These are phyloP conservation scores for Notothenia coriiceps DNA, from an alignment of 2,113 vertebrate genomes.

Conservation along the genomic window DNA sequence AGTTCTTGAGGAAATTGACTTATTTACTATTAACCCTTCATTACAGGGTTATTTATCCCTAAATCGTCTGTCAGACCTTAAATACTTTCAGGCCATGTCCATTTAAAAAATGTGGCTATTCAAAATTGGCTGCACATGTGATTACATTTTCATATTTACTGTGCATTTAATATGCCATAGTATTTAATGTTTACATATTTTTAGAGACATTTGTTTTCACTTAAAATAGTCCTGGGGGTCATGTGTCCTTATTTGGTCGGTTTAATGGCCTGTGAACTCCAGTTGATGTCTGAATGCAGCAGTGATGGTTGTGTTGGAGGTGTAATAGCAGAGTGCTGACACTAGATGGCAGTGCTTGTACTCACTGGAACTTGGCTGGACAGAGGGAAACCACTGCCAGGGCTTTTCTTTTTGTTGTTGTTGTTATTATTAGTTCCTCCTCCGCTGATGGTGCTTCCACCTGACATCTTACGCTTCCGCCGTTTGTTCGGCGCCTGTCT, in stretches of 20 bases:
- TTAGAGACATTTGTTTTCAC: background rate
- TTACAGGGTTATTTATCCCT: no score
- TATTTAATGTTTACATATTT: no score
- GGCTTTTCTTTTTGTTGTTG: conserved; percentile 99
- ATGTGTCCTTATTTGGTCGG: background rate
- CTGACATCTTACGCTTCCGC: conserved; percentile 99
- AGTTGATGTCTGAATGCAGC: no score
- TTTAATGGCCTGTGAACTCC: no score
- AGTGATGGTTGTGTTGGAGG: background rate
- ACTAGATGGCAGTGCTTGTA: conserved; percentile 83
- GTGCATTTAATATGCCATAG: no score
- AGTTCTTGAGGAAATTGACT: background rate
- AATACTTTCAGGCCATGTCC: no score
- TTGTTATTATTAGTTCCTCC: conserved; percentile 95
- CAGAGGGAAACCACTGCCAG: conserved; percentile 96
- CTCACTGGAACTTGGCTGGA: conserved; percentile 99
- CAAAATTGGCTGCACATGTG: no score
- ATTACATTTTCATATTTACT: no score
- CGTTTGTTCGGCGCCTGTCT: conserved; percentile 96
- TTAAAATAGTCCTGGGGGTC: background rate
- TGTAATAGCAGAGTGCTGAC: background rate
- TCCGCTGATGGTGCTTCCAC: conserved; percentile 96
- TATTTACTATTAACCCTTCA: no score
- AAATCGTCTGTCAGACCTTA: no score
- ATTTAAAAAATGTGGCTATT: no score